Evolutionary conservation across 2,113 vertebrate species (phyloP).

Genomic region (Atherinomorus stipes): DNA sequence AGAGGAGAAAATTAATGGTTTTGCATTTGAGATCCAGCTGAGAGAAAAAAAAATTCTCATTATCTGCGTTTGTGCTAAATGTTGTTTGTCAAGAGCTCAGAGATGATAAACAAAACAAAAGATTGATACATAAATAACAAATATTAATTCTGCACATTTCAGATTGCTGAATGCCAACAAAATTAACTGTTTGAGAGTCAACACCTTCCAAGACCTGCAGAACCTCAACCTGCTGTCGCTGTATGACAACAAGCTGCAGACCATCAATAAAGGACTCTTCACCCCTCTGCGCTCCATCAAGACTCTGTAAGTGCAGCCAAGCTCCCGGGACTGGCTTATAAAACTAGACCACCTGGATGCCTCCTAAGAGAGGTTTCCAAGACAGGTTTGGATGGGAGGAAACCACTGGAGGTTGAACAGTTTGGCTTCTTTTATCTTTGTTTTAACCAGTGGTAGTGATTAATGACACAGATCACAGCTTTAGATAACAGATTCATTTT

Average conservation of each 20-base stretch:
- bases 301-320: slow-evolving; percentile 90
- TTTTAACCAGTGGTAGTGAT: not conserved
- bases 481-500: not conserved
- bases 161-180: slow-evolving; percentile 99
- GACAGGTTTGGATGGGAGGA: not conserved
- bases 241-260: slow-evolving; percentile 99
- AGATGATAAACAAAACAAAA: slow-evolving; percentile 13
- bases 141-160: slow-evolving; percentile 64
- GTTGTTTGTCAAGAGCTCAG: slow-evolving; percentile 6
- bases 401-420: not conserved
- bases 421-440: not conserved
- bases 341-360: not conserved
- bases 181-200: slow-evolving; percentile 97
- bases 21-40: slow-evolving; percentile 5
- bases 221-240: slow-evolving; percentile 96
- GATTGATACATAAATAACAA: not conserved
- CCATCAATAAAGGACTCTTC: slow-evolving; percentile 97
- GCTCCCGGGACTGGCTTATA: not conserved
- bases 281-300: slow-evolving; percentile 94
- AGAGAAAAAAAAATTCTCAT: slow-evolving; percentile 24
- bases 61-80: slow-evolving; percentile 10
- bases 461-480: not conserved
- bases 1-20: slow-evolving; percentile 7
- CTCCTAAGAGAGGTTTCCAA: not conserved
- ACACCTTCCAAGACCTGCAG: slow-evolving; percentile 98